These are phyloP conservation scores for Pyrgus malvae DNA, from an alignment of 2,888 invertebrate genomes.

Conservation along the genomic window DNA sequence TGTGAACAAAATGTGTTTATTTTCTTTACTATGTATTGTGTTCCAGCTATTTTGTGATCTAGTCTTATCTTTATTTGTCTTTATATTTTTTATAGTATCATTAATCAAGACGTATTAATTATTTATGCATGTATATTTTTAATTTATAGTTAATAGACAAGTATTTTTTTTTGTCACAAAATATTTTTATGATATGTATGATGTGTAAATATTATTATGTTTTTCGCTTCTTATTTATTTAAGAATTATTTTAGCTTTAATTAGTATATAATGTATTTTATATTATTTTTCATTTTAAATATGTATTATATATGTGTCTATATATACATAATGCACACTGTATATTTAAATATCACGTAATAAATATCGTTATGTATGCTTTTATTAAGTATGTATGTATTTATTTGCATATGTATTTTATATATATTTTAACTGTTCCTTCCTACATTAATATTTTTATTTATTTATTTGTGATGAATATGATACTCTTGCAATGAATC, in stretches of 20 bases:
- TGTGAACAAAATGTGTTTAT: constrained; percentile 42
- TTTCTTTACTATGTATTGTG: constrained; percentile 35
- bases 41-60: constrained; percentile 49
- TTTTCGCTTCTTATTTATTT: no score
- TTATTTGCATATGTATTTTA: not conserved
- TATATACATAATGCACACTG: no score
- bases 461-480: constrained; percentile 35
- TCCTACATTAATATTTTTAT: constrained; percentile 31
- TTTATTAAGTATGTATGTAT: not conserved
- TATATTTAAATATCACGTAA: not conserved
- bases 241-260: not conserved
- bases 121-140: not conserved
- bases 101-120: not conserved
- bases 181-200: no score
- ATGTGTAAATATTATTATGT: no score
- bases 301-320: not conserved
- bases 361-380: not conserved
- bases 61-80: constrained; percentile 42
- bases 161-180: not conserved
- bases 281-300: not conserved
- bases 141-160: not conserved
- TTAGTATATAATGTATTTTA: not conserved
- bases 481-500: constrained; percentile 43
- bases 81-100: not conserved
- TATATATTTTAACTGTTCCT: constrained; percentile 14